Conservation (phyloP, 2,888 invertebrate species). For the Dyspetes luteomarginatus region DNA sequence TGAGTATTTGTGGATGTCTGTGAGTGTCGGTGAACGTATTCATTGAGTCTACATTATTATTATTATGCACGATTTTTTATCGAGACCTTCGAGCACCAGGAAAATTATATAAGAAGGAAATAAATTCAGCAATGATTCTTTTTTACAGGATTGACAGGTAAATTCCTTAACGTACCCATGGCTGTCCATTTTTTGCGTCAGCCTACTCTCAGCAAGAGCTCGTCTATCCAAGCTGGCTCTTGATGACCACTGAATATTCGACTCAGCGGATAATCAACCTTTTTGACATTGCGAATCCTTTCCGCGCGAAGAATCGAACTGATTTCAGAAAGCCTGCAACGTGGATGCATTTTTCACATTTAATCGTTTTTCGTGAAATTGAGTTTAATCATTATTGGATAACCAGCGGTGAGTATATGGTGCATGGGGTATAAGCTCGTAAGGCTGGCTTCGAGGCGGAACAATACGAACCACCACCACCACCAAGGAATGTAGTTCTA, state of each 20-base stretch:
- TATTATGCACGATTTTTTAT: not conserved
- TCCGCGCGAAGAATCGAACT: slow-evolving; percentile 1
- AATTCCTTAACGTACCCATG: too few relatives aligned
- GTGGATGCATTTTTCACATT: slow-evolving; percentile 61
- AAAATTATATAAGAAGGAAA: too few relatives aligned
- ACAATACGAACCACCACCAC: slow-evolving; percentile 7
- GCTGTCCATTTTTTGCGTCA: too few relatives aligned
- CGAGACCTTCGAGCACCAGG: not conserved
- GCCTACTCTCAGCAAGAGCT: too few relatives aligned
- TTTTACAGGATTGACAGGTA: too few relatives aligned
- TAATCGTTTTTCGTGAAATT: slow-evolving; percentile 67
- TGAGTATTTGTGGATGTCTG: not conserved
- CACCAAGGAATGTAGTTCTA: not conserved
- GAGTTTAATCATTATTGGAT: slow-evolving; percentile 65
- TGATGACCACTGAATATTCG: not conserved
- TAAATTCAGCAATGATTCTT: too few relatives aligned
- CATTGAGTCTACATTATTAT: not conserved
- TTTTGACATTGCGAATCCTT: too few relatives aligned
- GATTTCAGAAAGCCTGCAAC: too few relatives aligned
- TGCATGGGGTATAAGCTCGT: slow-evolving; percentile 3
- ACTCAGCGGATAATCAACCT: not conserved
- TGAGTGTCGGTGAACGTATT: not conserved
- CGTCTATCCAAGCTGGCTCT: not conserved
- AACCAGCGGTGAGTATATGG: slow-evolving; percentile 32
- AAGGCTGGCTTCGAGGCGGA: slow-evolving; percentile 8